These are phyloP conservation scores for Stenichneumon culpator DNA, from an alignment of 2,888 invertebrate species.

Conservation along the genomic window DNA sequence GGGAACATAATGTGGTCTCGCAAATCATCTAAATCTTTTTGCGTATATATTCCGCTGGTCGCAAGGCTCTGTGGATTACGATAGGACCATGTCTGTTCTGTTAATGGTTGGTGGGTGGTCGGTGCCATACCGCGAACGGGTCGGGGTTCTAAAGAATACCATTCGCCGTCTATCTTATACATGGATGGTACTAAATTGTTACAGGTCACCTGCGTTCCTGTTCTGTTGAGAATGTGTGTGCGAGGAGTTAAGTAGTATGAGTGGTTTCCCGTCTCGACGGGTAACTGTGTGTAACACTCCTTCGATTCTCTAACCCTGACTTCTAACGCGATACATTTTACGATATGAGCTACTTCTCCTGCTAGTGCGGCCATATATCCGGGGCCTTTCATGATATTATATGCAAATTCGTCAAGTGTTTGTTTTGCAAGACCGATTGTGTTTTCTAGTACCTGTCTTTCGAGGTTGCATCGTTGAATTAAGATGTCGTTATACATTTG, in stretches of 20 bases:
- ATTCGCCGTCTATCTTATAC: slow-evolving; percentile 50
- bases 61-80: background rate
- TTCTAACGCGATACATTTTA: slow-evolving; percentile 66
- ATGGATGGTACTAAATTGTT: slow-evolving; percentile 63
- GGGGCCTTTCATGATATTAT: slow-evolving; percentile 61
- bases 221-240: slow-evolving; percentile 61
- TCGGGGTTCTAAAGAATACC: slow-evolving; percentile 40
- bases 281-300: slow-evolving; percentile 68
- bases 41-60: slow-evolving; percentile 13
- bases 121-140: background rate
- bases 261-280: slow-evolving; percentile 64
- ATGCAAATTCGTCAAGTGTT: slow-evolving; percentile 9
- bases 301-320: slow-evolving; percentile 55
- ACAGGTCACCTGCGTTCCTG: slow-evolving; percentile 63
- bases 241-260: slow-evolving; percentile 67
- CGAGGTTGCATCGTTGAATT: background rate
- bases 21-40: background rate
- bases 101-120: background rate
- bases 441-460: slow-evolving; percentile 1
- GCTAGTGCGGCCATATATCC: slow-evolving; percentile 68
- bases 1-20: slow-evolving; percentile 47
- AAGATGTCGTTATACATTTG: background rate
- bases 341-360: slow-evolving; percentile 72
- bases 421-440: background rate
- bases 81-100: slow-evolving; percentile 27